Evolutionary conservation across 1,140 invertebrate species (phyloP).

Genomic region (Zaprionus capensis): DNA sequence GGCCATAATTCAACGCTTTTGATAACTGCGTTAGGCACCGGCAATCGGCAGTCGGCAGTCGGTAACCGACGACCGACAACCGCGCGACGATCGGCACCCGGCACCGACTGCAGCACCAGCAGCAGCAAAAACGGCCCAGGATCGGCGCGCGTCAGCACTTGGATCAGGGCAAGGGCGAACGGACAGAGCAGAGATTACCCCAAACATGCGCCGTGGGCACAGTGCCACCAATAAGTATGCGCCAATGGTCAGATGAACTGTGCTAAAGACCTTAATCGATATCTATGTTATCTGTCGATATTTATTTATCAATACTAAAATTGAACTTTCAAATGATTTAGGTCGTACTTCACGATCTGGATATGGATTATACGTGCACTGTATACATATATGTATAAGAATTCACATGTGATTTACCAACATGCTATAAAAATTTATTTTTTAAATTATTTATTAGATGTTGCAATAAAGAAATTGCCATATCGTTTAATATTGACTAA

Average conservation of each 20-base stretch:
- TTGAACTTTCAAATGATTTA: too few species aligned
- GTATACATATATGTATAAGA: too few species aligned
- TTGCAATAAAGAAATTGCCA: too few species aligned
- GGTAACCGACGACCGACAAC: constrained; percentile 9
- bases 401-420: too few species aligned
- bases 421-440: too few species aligned
- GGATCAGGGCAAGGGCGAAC: constrained; percentile 35
- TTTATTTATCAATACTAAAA: too few species aligned
- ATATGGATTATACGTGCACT: too few species aligned
- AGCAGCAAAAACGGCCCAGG: constrained; percentile 38
- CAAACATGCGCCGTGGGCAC: not conserved
- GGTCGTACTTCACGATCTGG: too few species aligned
- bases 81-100: not conserved
- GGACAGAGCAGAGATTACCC: not conserved
- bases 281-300: not conserved
- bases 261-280: not conserved
- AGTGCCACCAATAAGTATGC: not conserved
- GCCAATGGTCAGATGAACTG: not conserved
- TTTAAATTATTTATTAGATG: too few species aligned
- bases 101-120: constrained; percentile 3
- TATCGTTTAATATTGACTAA: too few species aligned
- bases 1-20: constrained; percentile 80
- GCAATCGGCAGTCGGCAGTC: constrained; percentile 1
- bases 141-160: constrained; percentile 75
- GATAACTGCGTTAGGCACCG: constrained; percentile 75